Evolutionary conservation across 2,888 invertebrate species (phyloP).

Genomic region (Drosophila robusta): DNA sequence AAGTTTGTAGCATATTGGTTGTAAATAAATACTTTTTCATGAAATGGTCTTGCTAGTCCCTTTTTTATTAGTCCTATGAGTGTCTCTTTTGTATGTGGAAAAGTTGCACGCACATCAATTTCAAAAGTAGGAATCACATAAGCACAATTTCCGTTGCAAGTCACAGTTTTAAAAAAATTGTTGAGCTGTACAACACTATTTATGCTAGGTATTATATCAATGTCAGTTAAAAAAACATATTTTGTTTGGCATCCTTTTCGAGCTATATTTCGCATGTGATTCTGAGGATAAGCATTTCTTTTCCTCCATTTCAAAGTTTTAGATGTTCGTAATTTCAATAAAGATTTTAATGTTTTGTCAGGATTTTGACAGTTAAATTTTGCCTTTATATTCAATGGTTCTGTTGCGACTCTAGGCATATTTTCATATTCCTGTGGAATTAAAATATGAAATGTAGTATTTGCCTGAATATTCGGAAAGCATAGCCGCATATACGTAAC

Average conservation of each 20-base stretch:
- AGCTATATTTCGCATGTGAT: slow-evolving; percentile 94
- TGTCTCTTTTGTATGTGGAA: slow-evolving; percentile 93
- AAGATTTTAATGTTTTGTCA: slow-evolving; percentile 87
- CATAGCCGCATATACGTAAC: slow-evolving; percentile 91
- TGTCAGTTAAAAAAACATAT: slow-evolving; percentile 93
- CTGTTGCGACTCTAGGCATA: slow-evolving; percentile 72
- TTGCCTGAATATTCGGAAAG: slow-evolving; percentile 89
- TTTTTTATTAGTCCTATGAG: slow-evolving; percentile 91
- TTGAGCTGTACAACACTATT: slow-evolving; percentile 90
- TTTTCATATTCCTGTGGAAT: slow-evolving; percentile 86
- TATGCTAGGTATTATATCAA: slow-evolving; percentile 93
- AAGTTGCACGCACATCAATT: slow-evolving; percentile 91
- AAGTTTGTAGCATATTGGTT: slow-evolving; percentile 97
- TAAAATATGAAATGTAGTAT: slow-evolving; percentile 91
- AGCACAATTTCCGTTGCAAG: slow-evolving; percentile 89
- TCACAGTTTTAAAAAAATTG: slow-evolving; percentile 88
- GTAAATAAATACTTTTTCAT: slow-evolving; percentile 95
- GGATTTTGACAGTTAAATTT: slow-evolving; percentile 89
- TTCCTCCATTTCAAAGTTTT: slow-evolving; percentile 90
- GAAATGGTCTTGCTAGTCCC: slow-evolving; percentile 94
- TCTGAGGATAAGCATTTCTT: slow-evolving; percentile 94
- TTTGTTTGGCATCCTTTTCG: slow-evolving; percentile 93
- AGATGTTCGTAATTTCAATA: slow-evolving; percentile 87
- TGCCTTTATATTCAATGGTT: slow-evolving; percentile 38
- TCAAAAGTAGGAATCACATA: slow-evolving; percentile 97